Evolutionary conservation across 2,888 invertebrate species (phyloP).

Genomic region (Drosophila mimica): DNA sequence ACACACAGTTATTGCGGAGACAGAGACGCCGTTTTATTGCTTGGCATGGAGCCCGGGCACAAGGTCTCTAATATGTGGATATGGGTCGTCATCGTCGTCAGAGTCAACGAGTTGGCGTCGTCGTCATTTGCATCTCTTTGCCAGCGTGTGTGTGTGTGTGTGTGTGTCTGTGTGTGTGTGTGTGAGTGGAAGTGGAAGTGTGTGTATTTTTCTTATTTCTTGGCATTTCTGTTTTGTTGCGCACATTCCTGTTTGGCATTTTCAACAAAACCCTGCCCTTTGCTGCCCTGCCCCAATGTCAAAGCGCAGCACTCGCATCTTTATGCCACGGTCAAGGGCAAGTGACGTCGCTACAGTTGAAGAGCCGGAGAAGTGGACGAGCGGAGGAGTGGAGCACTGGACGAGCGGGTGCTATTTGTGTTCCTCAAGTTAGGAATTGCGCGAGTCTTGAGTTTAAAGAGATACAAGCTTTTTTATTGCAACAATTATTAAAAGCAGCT

Average conservation of each 20-base stretch:
- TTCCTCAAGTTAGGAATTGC: neutral
- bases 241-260: slow-evolving; percentile 54
- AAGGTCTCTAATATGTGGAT: slow-evolving; percentile 60
- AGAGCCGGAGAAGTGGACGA: neutral
- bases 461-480: neutral
- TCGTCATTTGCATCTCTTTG: slow-evolving; percentile 57
- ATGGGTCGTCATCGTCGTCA: slow-evolving; percentile 54
- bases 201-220: slow-evolving; percentile 59
- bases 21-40: slow-evolving; percentile 46
- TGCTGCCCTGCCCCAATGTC: slow-evolving; percentile 46
- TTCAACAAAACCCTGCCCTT: slow-evolving; percentile 16
- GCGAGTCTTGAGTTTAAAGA: neutral
- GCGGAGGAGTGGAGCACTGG: neutral
- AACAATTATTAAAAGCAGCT: neutral
- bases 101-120: slow-evolving; percentile 56
- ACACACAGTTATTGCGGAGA: slow-evolving; percentile 6
- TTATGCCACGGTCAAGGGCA: slow-evolving; percentile 66
- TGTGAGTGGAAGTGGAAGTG: slow-evolving; percentile 9
- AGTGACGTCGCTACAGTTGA: slow-evolving; percentile 16
- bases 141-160: slow-evolving; percentile 7
- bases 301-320: slow-evolving; percentile 57
- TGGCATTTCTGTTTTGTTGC: slow-evolving; percentile 64
- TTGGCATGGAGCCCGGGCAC: slow-evolving; percentile 37
- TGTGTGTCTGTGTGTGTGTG: neutral
- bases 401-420: neutral